These are phyloP conservation scores for Columbina picui DNA, from an alignment of 2,113 vertebrate genomes.

Conservation along the genomic window DNA sequence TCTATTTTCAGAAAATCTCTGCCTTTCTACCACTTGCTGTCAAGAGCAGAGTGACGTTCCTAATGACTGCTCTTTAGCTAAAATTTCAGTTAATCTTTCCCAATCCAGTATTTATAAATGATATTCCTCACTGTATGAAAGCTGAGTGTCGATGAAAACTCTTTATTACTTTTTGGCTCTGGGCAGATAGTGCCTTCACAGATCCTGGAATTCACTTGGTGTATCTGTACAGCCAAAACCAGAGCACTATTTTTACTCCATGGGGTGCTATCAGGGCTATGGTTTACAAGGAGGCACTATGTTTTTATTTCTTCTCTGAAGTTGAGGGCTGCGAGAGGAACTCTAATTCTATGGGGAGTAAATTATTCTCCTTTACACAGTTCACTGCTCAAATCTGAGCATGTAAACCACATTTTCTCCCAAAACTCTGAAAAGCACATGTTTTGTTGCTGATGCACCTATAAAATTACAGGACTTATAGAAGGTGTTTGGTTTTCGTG, in stretches of 20 bases:
- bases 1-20: neutral
- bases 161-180: neutral
- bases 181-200: neutral
- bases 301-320: neutral
- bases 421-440: neutral
- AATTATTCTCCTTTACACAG: neutral
- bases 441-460: neutral
- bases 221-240: neutral
- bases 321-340: neutral
- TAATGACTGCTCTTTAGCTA: neutral
- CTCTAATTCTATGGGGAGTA: neutral
- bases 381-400: neutral
- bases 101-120: neutral
- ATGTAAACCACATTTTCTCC: neutral
- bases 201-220: neutral
- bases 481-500: neutral
- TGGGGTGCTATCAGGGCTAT: neutral
- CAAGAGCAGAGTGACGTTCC: neutral
- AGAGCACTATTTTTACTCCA: neutral
- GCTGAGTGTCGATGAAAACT: neutral
- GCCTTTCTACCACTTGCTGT: neutral
- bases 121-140: neutral
- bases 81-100: slow-evolving; percentile 1
- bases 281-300: neutral
- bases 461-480: neutral